Percentiles rank a stretch among this genome's conserved stretches.
Evolutionary conservation across 2,113 vertebrate genomes (phyloP).

Genomic region (Hirundichthys speculiger): DNA sequence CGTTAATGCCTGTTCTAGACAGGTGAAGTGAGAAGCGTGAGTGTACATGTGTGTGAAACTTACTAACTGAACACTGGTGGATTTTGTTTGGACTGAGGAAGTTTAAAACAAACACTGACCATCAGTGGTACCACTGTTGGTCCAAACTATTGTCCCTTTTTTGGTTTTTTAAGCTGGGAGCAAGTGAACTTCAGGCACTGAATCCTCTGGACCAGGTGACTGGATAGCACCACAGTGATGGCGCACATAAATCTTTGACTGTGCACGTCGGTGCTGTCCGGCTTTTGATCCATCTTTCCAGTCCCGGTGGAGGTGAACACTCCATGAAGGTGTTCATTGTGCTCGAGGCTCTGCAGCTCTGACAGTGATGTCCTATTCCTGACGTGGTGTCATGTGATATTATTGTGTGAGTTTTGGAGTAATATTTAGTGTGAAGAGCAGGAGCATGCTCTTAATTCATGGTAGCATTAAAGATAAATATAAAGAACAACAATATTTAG

Average conservation of each 20-base stretch:
- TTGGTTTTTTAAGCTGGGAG: conserved; percentile 35
- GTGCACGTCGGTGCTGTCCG: conserved; percentile 21
- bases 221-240: conserved; percentile 20
- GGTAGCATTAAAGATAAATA: conserved; percentile 77
- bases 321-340: conserved; percentile 23
- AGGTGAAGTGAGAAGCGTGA: conserved; percentile 38
- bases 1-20: conserved; percentile 36
- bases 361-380: conserved; percentile 55
- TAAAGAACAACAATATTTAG: conserved; percentile 58
- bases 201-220: conserved; percentile 38
- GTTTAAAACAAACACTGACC: conserved; percentile 30
- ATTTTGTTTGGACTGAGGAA: conserved; percentile 32
- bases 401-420: conserved; percentile 75
- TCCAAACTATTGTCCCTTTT: conserved; percentile 27
- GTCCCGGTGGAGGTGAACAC: conserved; percentile 25
- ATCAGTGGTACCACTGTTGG: conserved; percentile 17
- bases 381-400: conserved; percentile 72
- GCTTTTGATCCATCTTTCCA: conserved; percentile 27
- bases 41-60: conserved; percentile 55
- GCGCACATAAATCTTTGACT: conserved; percentile 17
- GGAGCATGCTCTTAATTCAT: conserved; percentile 67
- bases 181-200: conserved; percentile 32
- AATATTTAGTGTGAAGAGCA: conserved; percentile 69
- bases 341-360: conserved; percentile 36
- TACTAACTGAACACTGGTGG: conserved; percentile 37